phyloP scores from a whole-genome alignment of 1,140 invertebrate species.

The Ostrea edulis region DNA sequence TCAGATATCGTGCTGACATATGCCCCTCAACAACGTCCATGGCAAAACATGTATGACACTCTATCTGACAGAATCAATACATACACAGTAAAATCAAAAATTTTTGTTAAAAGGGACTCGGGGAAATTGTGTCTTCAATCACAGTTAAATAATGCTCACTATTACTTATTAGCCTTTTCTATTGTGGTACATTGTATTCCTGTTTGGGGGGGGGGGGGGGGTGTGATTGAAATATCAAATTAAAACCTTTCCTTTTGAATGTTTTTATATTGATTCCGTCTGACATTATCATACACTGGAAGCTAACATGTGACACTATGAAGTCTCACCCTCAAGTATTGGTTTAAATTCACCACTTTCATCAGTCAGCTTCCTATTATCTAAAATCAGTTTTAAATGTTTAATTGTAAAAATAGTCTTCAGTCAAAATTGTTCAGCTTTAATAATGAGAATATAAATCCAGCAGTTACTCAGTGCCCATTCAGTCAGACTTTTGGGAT shows the following conservation, averaged over 20 bases:
- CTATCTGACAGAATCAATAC: neutral
- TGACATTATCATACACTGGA: neutral
- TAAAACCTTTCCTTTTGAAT: too few species aligned
- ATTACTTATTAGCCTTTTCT: too few species aligned
- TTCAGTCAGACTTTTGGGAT: too few species aligned
- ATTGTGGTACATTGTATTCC: too few species aligned
- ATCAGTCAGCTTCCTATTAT: neutral
- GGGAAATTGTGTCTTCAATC: too few species aligned
- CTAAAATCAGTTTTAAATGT: constrained; percentile 19
- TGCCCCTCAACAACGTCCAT: constrained; percentile 18
- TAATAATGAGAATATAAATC: too few species aligned
- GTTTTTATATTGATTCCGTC: neutral
- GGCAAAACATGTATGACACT: neutral
- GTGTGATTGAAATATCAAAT: too few species aligned
- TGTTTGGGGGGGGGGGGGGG: too few species aligned
- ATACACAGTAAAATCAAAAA: neutral
- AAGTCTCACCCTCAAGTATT: constrained; percentile 8
- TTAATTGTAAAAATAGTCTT: neutral
- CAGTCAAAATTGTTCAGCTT: neutral
- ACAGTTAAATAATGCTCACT: too few species aligned
- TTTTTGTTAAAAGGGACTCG: too few species aligned
- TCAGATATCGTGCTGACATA: constrained; percentile 18
- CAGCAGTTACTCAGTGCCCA: too few species aligned
- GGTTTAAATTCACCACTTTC: constrained; percentile 8
- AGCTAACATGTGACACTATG: neutral